These are phyloP conservation scores for Phrynosoma platyrhinos DNA, from an alignment of 2,113 vertebrate species.

Conservation along the genomic window DNA sequence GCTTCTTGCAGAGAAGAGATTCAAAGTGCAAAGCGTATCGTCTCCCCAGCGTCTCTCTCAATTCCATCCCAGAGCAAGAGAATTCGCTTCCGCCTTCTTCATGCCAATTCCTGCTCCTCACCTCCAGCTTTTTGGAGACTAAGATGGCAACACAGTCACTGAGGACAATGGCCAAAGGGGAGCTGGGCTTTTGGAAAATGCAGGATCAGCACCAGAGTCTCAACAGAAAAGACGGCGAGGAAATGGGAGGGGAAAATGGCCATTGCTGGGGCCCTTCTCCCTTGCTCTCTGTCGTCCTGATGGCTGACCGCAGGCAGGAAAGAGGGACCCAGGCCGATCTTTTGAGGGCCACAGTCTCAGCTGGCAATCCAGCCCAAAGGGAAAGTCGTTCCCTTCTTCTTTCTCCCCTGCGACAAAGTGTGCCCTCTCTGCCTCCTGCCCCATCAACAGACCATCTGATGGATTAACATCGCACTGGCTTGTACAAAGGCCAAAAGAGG, in stretches of 20 bases:
- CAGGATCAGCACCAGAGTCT: not conserved
- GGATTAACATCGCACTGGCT: not conserved
- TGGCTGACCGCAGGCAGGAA: not conserved
- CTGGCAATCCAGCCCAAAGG: too few species aligned
- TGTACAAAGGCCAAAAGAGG: constrained; percentile 35
- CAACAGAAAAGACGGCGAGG: not conserved
- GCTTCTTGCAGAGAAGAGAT: not conserved
- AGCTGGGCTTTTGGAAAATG: not conserved
- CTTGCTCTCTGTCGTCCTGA: too few species aligned
- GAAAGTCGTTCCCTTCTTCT: not conserved
- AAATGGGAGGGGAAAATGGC: not conserved
- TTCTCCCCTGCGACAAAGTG: constrained; percentile 9
- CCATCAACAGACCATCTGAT: constrained; percentile 14
- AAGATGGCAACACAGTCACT: not conserved
- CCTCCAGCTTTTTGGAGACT: not conserved
- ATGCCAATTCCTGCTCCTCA: too few species aligned
- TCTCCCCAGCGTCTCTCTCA: not conserved
- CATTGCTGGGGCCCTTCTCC: fast-evolving
- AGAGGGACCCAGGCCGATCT: not conserved
- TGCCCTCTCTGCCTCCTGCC: not conserved
- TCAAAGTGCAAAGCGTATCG: constrained; percentile 5
- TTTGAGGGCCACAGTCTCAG: too few species aligned
- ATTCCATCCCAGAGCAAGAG: not conserved
- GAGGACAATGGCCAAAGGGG: not conserved
- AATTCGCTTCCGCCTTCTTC: too few species aligned